Evolutionary conservation across 2,888 invertebrate species (phyloP), one percentile per base, ranked within the genome.

Genomic region (Rugalucina vietnamica): DNA sequence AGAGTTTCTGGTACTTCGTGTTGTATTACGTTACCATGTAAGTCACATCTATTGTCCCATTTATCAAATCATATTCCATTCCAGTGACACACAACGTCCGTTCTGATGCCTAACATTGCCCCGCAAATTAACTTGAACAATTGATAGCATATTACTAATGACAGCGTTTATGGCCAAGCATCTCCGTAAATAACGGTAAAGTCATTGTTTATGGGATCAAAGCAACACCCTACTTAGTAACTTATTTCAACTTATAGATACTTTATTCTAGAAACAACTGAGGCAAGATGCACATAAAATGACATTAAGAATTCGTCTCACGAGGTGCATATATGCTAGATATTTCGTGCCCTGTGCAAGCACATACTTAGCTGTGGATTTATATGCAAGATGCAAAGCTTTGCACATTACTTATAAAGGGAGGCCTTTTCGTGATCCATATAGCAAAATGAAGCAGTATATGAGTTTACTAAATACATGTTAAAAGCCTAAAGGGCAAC

Each of bases 201-300:
- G 57, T 57, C 60, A 75, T 37, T 34, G 36, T 75, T 57, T 57
- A 75, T 75, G 75, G 54, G 75, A 60, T 54, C 39, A 57, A 75
- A 75, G 75, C 75, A 34, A 75, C 75, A 57, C 34, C 37, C 32
- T 21, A 24, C 37, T 21, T 27, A 27, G 75, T 75, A 75, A 75
- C n/a, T n/a, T n/a, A 75, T 75, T 75, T 75, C 75, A 75, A 75
- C 57, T 75, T 75, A 75, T 57, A 57, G 75, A 75, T 60, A 75
- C 75, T 75, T 34, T 57, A 60, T 37, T 57, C 57, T 36, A 37
- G 36, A 60, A 75, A 75, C 34, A 34, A 24, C 29, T 21, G 75
- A 57, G 50, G 37, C 32, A 75, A 57, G 75, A 57, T 36, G 36
- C 75, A 37, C 75, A 75, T 75, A 75, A 75, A 75, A 75, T 60